Percentiles rank a stretch among this genome's conserved stretches.
Conservation (phyloP, 2,888 invertebrate species). For the Drosophila pseudotakahashii region DNA sequence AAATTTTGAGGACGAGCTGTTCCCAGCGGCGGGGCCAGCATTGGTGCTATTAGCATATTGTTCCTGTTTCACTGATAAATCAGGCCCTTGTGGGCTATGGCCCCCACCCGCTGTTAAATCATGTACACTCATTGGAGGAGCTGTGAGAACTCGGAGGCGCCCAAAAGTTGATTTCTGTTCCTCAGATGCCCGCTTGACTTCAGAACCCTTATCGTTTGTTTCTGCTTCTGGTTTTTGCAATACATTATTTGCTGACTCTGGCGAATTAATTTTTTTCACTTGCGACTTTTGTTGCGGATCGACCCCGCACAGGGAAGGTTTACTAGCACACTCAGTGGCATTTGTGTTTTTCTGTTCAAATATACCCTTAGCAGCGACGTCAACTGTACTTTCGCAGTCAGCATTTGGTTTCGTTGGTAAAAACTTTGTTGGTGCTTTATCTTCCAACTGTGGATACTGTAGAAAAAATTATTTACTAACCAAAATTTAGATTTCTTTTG, state of each 20-base stretch:
- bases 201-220: constrained; percentile 30
- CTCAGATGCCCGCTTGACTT: constrained; percentile 39
- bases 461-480: background rate
- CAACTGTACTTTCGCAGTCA: constrained; percentile 23
- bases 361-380: constrained; percentile 13
- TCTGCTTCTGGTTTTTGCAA: constrained; percentile 8
- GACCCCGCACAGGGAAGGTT: background rate
- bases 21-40: constrained; percentile 19
- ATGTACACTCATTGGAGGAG: constrained; percentile 87
- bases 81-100: constrained; percentile 15
- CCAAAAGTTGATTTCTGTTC: constrained; percentile 88
- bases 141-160: constrained; percentile 89
- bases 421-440: constrained; percentile 33
- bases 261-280: background rate
- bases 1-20: constrained; percentile 31
- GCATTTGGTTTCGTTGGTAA: constrained; percentile 35
- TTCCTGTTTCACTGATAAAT: constrained; percentile 22
- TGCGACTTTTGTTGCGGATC: constrained; percentile 2
- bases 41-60: constrained; percentile 51
- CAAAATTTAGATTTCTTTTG: background rate
- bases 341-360: constrained; percentile 3
- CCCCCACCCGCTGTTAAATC: constrained; percentile 55
- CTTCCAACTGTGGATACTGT: constrained; percentile 60
- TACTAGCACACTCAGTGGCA: background rate
- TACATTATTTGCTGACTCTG: constrained; percentile 2